These are phyloP conservation scores for Microplitis demolitor DNA, from an alignment of 1,140 invertebrate species.

Conservation along the genomic window DNA sequence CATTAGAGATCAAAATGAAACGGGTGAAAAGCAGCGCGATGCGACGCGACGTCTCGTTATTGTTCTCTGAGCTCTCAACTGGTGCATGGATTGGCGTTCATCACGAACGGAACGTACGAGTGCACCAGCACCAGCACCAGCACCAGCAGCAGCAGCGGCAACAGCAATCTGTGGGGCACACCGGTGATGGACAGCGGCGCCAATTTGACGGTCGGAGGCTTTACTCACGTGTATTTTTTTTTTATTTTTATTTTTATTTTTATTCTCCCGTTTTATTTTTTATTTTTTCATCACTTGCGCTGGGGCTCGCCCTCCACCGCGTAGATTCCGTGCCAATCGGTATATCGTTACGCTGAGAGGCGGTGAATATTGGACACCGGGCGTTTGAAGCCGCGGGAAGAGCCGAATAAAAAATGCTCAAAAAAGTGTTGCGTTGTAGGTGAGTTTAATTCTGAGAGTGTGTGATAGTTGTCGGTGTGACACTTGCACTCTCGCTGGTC, in stretches of 20 bases:
- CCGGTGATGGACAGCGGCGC: slow-evolving; percentile 61
- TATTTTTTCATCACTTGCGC: background rate
- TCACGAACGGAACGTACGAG: slow-evolving; percentile 17
- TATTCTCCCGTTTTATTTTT: background rate
- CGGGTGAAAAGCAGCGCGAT: slow-evolving; percentile 12
- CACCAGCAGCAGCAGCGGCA: background rate
- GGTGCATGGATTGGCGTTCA: slow-evolving; percentile 31
- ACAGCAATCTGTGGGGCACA: slow-evolving; percentile 39
- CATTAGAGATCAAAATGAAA: slow-evolving; percentile 22
- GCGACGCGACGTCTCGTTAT: slow-evolving; percentile 15
- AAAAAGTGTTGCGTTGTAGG: too few species aligned
- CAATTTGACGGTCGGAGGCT: slow-evolving; percentile 60
- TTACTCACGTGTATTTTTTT: slow-evolving; percentile 42
- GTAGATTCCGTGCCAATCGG: slow-evolving; percentile 28
- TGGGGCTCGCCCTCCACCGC: slow-evolving; percentile 5
- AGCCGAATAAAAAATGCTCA: background rate
- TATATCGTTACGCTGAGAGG: slow-evolving; percentile 37
- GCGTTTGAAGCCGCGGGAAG: slow-evolving; percentile 50
- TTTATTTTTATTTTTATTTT: slow-evolving; percentile 34
- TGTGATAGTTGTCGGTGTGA: slow-evolving; percentile 7
- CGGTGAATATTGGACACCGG: slow-evolving; percentile 61
- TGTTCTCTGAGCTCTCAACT: slow-evolving; percentile 17
- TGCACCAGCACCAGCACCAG: slow-evolving; percentile 22
- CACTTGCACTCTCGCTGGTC: slow-evolving; percentile 25
- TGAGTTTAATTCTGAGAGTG: slow-evolving; percentile 3